Evolutionary conservation across 2,113 vertebrate genomes (phyloP).

Genomic region (Machaerirhynchus nigripectus): DNA sequence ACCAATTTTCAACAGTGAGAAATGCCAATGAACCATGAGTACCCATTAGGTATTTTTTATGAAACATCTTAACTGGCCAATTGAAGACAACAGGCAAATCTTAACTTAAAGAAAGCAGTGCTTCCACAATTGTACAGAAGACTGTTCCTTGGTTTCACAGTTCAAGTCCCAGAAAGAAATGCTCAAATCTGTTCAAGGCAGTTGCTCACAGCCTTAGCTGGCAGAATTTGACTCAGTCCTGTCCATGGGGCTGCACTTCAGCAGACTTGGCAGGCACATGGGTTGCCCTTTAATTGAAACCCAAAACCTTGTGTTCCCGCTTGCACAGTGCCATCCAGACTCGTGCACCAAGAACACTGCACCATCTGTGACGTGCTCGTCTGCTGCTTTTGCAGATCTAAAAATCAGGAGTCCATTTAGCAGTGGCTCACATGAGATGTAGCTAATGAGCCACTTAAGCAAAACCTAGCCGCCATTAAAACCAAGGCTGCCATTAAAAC

Average conservation of each 20-base stretch:
- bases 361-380: fast-evolving
- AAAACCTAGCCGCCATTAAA: background rate
- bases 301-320: background rate
- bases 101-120: background rate
- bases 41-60: background rate
- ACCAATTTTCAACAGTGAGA: background rate
- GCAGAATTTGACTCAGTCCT: background rate
- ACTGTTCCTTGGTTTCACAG: background rate
- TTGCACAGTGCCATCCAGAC: background rate
- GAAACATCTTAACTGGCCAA: background rate
- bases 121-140: fast-evolving
- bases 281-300: background rate
- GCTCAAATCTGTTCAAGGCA: background rate
- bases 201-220: background rate
- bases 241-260: background rate
- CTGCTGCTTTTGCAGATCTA: background rate
- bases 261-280: background rate
- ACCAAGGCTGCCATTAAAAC: background rate
- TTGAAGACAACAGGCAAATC: background rate
- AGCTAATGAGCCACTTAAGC: background rate
- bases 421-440: background rate
- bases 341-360: background rate
- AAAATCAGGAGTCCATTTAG: background rate
- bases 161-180: background rate
- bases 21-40: background rate